Evolutionary conservation across 1,140 invertebrate genomes (phyloP).

Genomic region (Elymnias hypermnestra): DNA sequence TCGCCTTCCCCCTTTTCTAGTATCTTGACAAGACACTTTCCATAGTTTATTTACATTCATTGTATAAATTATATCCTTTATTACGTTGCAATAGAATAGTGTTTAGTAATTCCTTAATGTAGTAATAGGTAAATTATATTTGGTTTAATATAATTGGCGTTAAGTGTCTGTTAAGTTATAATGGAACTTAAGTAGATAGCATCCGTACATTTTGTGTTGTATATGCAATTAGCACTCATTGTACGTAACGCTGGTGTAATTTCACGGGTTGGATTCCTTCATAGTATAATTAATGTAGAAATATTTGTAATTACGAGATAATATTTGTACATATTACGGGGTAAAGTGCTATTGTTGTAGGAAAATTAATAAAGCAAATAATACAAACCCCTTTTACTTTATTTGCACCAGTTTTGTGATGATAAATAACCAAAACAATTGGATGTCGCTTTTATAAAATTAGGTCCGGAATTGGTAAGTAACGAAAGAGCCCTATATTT

Average conservation of each 20-base stretch:
- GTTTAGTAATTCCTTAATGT: not conserved
- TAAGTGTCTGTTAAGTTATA: constrained; percentile 71
- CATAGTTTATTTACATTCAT: no score
- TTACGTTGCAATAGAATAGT: constrained; percentile 18
- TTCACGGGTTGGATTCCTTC: constrained; percentile 40
- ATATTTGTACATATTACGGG: no score
- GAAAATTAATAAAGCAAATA: no score
- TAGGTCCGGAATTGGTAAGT: no score
- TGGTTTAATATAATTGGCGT: constrained; percentile 56
- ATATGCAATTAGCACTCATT: constrained; percentile 58
- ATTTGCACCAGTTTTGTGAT: no score
- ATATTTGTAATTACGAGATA: no score
- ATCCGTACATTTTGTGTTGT: constrained; percentile 51
- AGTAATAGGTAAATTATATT: constrained; percentile 7
- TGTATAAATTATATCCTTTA: constrained; percentile 21
- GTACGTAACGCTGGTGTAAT: constrained; percentile 44
- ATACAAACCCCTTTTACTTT: no score
- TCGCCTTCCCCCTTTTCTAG: constrained; percentile 55
- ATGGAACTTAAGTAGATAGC: constrained; percentile 65
- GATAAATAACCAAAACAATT: no score
- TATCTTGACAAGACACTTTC: constrained; percentile 32
- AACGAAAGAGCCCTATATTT: no score
- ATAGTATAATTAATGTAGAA: constrained; percentile 44
- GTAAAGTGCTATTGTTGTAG: no score
- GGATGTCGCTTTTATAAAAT: no score